phyloP scores from a whole-genome alignment of 2,888 invertebrate species.

The Lycocerus yunnanus region DNA sequence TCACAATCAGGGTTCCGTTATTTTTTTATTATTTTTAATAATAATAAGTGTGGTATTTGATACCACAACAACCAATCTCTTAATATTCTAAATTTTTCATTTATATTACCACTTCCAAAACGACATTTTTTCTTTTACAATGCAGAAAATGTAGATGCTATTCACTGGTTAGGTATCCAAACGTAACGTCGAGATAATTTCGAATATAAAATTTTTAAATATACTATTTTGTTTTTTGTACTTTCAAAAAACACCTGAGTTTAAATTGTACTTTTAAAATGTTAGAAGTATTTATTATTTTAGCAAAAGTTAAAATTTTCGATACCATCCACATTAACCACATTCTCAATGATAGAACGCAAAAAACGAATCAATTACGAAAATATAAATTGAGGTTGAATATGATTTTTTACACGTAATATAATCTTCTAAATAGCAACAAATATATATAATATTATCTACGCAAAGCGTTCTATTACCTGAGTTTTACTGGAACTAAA shows the following conservation, averaged over 20 bases:
- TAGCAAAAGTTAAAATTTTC: neutral
- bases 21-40: conserved; percentile 7
- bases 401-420: conserved; percentile 26
- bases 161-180: conserved; percentile 1
- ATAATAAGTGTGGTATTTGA: conserved; percentile 12
- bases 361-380: conserved; percentile 27
- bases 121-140: conserved; percentile 29
- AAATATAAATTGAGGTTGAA: conserved; percentile 32
- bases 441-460: conserved; percentile 32
- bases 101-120: conserved; percentile 24
- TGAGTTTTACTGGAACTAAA: conserved; percentile 34
- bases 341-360: conserved; percentile 6
- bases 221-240: neutral
- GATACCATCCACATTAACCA: conserved; percentile 25
- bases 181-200: neutral
- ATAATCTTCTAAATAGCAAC: conserved; percentile 33
- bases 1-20: conserved; percentile 45
- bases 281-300: too few species aligned
- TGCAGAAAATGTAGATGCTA: conserved; percentile 23
- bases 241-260: neutral
- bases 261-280: neutral
- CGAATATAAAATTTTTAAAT: neutral
- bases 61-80: conserved; percentile 19
- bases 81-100: conserved; percentile 19
- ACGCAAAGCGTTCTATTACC: conserved; percentile 32